These are phyloP conservation scores for Cybosia mesomella DNA, from an alignment of 2,888 invertebrate genomes.

Conservation along the genomic window DNA sequence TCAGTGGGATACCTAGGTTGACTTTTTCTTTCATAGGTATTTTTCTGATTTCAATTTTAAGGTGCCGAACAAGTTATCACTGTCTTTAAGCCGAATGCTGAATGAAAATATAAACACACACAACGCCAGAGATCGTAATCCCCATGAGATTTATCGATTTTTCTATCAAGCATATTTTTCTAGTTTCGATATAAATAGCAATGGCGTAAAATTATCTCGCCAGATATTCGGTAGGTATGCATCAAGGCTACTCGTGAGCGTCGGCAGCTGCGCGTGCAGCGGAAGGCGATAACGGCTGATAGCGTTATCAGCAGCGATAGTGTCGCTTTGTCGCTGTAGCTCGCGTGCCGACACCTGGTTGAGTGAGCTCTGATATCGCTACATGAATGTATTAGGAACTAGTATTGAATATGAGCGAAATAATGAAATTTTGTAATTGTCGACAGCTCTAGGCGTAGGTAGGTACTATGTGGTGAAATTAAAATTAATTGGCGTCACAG, in stretches of 20 bases:
- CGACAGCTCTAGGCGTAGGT: too few species aligned
- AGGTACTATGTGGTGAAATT: too few species aligned
- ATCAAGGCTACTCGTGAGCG: constrained; percentile 48
- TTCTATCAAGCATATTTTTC: neutral
- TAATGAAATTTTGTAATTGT: neutral
- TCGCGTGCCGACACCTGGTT: constrained; percentile 46
- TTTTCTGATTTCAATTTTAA: too few species aligned
- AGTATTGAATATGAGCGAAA: neutral
- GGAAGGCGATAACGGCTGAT: constrained; percentile 68
- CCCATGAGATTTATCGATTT: too few species aligned
- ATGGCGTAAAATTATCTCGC: constrained; percentile 33
- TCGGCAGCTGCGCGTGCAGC: constrained; percentile 64
- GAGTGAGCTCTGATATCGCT: constrained; percentile 7
- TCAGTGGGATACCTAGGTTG: too few species aligned
- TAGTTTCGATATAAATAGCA: constrained; percentile 2
- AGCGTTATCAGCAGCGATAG: constrained; percentile 62
- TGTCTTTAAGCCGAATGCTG: too few species aligned
- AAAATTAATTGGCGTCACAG: too few species aligned
- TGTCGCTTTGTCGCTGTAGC: constrained; percentile 43
- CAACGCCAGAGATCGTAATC: too few species aligned
- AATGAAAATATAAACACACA: too few species aligned
- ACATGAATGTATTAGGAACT: neutral
- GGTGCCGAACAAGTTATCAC: too few species aligned
- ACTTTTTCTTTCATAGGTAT: too few species aligned
- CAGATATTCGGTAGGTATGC: constrained; percentile 37